Percentiles rank a stretch among this genome's conserved stretches.
phyloP scores from a whole-genome alignment of 1,140 invertebrate species.

The Notospermus geniculatus region DNA sequence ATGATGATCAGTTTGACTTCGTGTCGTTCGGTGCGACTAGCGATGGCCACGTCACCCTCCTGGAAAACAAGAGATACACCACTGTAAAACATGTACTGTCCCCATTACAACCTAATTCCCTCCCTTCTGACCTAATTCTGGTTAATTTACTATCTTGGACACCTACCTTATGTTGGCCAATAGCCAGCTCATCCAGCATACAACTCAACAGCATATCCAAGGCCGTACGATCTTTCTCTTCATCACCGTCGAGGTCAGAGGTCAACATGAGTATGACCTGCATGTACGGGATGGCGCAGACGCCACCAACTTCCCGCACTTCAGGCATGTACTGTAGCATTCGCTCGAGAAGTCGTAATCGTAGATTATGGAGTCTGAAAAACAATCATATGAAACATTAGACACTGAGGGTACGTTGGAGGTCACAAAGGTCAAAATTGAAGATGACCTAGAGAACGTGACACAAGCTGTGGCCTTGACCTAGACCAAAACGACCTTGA shows the following conservation, averaged over 20 bases:
- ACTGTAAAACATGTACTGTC: too few species aligned
- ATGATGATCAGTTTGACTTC: conserved; percentile 88
- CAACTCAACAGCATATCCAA: conserved; percentile 73
- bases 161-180: conserved; percentile 59
- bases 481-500: too few species aligned
- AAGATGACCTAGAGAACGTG: too few species aligned
- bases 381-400: neutral
- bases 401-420: too few species aligned
- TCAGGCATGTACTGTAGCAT: conserved; percentile 66
- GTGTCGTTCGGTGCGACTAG: conserved; percentile 64
- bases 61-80: too few species aligned
- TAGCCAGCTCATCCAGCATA: conserved; percentile 75
- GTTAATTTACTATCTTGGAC: too few species aligned
- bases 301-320: conserved; percentile 68
- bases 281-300: conserved; percentile 84
- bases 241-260: conserved; percentile 82
- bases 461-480: too few species aligned
- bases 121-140: too few species aligned
- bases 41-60: conserved; percentile 54
- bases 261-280: conserved; percentile 88
- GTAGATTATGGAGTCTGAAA: conserved; percentile 40
- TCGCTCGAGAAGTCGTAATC: conserved; percentile 59
- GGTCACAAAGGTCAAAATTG: too few species aligned
- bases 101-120: too few species aligned
- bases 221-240: conserved; percentile 67